A percentile compares a stretch with the other conserved stretches of the same genome.
Conservation (phyloP, 1,140 invertebrate genomes). For the Euwallacea similis region DNA sequence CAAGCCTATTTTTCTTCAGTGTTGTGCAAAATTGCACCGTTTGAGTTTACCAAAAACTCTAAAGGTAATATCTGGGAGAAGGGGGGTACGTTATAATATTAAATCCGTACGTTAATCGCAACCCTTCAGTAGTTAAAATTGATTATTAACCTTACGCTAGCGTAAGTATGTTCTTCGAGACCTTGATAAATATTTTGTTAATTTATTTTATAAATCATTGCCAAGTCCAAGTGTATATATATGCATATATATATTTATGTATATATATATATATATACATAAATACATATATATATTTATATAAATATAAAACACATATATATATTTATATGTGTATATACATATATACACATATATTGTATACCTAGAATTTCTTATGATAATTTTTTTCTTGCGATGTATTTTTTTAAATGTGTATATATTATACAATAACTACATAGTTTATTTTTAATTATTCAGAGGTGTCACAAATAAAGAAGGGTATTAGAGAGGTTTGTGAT, state of each 20-base stretch:
- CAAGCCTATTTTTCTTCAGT: background rate
- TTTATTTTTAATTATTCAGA: constrained; percentile 25
- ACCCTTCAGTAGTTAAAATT: background rate
- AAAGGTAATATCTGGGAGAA: background rate
- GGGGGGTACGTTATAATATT: background rate
- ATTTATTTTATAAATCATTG: constrained; percentile 43
- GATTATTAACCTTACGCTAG: background rate
- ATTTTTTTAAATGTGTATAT: constrained; percentile 55
- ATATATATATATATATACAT: too few species aligned
- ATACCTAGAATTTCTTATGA: constrained; percentile 51
- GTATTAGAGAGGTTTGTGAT: constrained; percentile 22
- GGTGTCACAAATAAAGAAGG: constrained; percentile 5
- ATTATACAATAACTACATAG: constrained; percentile 27
- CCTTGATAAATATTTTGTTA: constrained; percentile 24
- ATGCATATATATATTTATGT: too few species aligned
- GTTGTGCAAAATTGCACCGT: too few species aligned
- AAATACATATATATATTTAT: too few species aligned
- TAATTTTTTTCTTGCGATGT: constrained; percentile 54
- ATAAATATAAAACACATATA: too few species aligned
- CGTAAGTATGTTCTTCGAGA: constrained; percentile 4
- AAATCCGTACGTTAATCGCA: constrained; percentile 5
- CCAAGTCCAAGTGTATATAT: constrained; percentile 48
- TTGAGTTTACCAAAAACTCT: too few species aligned
- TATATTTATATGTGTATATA: constrained; percentile 46
- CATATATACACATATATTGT: constrained; percentile 41